Conservation (phyloP, 2,797 vertebrate species). For the Taenioides sp. region DNA sequence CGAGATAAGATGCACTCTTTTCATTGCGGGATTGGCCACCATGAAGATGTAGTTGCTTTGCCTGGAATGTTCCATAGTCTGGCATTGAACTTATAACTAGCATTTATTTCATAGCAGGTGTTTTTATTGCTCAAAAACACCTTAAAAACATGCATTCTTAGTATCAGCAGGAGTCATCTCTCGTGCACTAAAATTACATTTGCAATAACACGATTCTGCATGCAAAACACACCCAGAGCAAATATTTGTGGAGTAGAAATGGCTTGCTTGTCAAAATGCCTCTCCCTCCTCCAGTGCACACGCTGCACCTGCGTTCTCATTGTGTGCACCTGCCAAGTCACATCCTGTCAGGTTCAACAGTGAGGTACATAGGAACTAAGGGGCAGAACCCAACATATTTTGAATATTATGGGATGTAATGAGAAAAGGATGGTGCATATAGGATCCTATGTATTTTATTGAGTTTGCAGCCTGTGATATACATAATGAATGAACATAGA, state of each 20-base stretch:
- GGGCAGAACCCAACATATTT: neutral
- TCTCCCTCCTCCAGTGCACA: slow-evolving; percentile 11
- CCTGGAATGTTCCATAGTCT: too few species aligned
- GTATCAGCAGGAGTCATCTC: too few species aligned
- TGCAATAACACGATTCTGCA: neutral
- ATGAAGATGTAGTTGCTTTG: too few species aligned
- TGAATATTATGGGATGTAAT: neutral
- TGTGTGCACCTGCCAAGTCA: slow-evolving; percentile 28
- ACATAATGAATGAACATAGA: too few species aligned
- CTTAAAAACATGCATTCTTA: too few species aligned
- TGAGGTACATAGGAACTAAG: slow-evolving; percentile 10
- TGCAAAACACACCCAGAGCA: neutral
- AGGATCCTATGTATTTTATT: too few species aligned
- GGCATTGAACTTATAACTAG: too few species aligned
- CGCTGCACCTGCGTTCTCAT: slow-evolving; percentile 36
- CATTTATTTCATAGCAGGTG: too few species aligned
- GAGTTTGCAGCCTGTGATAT: too few species aligned
- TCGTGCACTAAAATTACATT: neutral
- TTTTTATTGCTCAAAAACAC: too few species aligned
- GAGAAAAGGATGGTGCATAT: neutral
- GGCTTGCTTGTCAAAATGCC: slow-evolving; percentile 17
- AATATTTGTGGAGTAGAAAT: slow-evolving; percentile 6
- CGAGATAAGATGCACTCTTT: too few species aligned
- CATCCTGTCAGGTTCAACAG: slow-evolving; percentile 24
- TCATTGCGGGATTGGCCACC: too few species aligned